phyloP scores from a whole-genome alignment of 1,140 invertebrate genomes.

The Leptopilina boulardi region DNA sequence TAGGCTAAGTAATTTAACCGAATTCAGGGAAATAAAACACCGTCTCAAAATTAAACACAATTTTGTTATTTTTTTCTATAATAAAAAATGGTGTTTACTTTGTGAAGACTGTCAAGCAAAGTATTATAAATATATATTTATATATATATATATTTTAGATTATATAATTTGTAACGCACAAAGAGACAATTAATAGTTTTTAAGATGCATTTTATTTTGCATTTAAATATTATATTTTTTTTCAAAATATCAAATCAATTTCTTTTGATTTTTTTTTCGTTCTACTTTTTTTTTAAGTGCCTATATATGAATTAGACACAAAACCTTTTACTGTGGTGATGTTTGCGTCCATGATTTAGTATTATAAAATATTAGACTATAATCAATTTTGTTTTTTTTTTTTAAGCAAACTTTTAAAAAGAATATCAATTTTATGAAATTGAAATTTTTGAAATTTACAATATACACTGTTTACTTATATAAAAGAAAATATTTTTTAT shows the following conservation, averaged over 20 bases:
- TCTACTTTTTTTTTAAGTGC: too few relatives aligned
- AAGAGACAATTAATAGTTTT: background rate
- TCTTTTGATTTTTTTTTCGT: too few relatives aligned
- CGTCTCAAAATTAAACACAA: conserved; percentile 25
- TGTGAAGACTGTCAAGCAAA: background rate
- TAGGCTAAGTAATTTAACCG: background rate
- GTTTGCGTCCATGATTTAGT: conserved; percentile 19
- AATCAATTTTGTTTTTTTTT: background rate
- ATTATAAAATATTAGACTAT: background rate
- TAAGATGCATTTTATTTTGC: background rate
- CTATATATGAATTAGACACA: background rate
- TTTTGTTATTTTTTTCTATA: background rate
- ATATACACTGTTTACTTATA: background rate
- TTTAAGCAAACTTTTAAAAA: too few relatives aligned
- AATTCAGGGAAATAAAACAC: conserved; percentile 15
- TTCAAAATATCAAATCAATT: background rate
- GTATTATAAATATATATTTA: conserved; percentile 18
- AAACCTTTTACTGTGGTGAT: background rate
- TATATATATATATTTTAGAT: too few relatives aligned
- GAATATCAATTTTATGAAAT: background rate
- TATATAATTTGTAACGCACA: background rate
- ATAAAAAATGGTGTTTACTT: conserved; percentile 23
- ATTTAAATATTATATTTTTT: background rate
- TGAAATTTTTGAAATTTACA: too few relatives aligned
- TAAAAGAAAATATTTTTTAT: too few relatives aligned